Evolutionary conservation across 2,113 vertebrate species (phyloP).

Genomic region (Telmatochromis brichardi): DNA sequence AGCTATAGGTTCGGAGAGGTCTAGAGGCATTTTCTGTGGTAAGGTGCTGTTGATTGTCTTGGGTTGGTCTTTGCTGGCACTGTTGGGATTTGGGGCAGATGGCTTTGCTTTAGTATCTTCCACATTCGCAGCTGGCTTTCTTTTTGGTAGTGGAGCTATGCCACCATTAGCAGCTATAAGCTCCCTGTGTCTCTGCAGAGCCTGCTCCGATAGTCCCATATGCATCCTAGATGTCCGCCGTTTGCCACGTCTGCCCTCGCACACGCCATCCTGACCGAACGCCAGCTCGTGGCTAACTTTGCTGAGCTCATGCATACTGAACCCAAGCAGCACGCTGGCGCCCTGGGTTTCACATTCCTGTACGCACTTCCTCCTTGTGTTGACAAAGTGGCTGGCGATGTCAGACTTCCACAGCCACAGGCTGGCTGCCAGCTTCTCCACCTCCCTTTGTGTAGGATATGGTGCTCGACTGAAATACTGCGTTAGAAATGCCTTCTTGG

Average conservation of each 20-base stretch:
- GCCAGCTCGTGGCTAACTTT: constrained; percentile 84
- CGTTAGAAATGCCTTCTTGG: constrained; percentile 90
- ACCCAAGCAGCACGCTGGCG: constrained; percentile 83
- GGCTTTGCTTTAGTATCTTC: neutral
- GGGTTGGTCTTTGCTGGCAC: constrained; percentile 50
- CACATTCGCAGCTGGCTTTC: neutral
- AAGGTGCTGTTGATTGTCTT: constrained; percentile 62
- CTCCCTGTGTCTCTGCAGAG: constrained; percentile 36
- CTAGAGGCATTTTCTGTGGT: constrained; percentile 47
- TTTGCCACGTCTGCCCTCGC: constrained; percentile 66
- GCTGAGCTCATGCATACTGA: constrained; percentile 89
- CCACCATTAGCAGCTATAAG: constrained; percentile 32
- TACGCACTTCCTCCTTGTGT: constrained; percentile 85
- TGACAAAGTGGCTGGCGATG: constrained; percentile 89
- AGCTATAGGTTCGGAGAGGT: constrained; percentile 65
- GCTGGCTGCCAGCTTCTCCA: constrained; percentile 89
- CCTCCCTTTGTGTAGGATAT: constrained; percentile 85
- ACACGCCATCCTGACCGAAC: constrained; percentile 73
- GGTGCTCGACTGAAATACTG: constrained; percentile 90
- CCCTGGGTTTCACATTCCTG: constrained; percentile 83
- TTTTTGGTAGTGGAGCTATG: neutral
- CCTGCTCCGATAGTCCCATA: constrained; percentile 67
- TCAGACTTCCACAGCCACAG: constrained; percentile 97
- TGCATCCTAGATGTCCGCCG: constrained; percentile 79
- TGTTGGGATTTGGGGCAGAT: constrained; percentile 5